phyloP scores from a whole-genome alignment of 1,140 invertebrate genomes.

The Sminthurinus signatus region DNA sequence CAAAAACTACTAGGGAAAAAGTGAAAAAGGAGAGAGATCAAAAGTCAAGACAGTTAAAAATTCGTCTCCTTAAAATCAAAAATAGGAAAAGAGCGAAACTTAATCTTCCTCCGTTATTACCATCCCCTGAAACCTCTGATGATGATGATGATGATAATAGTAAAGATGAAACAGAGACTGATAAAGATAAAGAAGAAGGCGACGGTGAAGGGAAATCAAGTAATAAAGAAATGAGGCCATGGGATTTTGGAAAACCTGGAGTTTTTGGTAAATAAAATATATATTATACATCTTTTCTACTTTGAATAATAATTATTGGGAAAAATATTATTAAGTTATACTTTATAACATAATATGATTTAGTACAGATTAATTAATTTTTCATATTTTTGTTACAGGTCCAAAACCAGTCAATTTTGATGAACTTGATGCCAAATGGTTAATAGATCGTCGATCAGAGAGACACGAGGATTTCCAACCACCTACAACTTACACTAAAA shows the following conservation, averaged over 20 bases:
- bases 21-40: conserved; percentile 57
- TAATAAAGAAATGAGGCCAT: conserved; percentile 41
- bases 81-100: conserved; percentile 66
- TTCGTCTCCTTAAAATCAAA: conserved; percentile 67
- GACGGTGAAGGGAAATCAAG: conserved; percentile 8
- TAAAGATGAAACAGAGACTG: not conserved
- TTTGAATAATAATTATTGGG: no score
- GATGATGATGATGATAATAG: conserved; percentile 15
- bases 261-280: no score
- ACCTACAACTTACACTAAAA: conserved; percentile 28
- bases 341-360: no score
- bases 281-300: no score
- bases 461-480: conserved; percentile 45
- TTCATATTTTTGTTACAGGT: no score
- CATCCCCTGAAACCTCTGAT: not conserved
- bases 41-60: conserved; percentile 62
- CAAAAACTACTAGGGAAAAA: conserved; percentile 58
- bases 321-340: no score
- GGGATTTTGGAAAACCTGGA: conserved; percentile 45
- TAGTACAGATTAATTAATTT: no score
- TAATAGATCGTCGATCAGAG: conserved; percentile 42
- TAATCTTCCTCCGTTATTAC: conserved; percentile 57
- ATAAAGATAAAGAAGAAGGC: conserved; percentile 2
- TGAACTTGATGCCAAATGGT: conserved; percentile 43
- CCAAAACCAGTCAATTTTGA: conserved; percentile 35